Percentiles rank a stretch among this genome's conserved stretches.
Evolutionary conservation across 2,797 vertebrate species (phyloP).

Genomic region (Silurus aristotelis): DNA sequence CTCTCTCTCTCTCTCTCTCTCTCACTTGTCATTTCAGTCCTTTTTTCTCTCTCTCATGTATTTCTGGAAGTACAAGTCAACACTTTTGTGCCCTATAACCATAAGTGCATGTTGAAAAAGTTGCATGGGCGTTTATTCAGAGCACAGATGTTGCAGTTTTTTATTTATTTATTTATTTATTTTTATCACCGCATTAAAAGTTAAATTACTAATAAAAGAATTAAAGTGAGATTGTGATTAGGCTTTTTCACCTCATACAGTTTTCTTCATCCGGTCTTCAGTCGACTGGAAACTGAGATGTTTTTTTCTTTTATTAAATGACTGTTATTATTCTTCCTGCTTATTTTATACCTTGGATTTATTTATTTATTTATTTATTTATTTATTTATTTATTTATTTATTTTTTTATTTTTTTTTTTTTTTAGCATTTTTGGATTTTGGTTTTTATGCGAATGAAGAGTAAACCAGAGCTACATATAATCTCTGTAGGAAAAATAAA

Average conservation of each 20-base stretch:
- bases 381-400: background rate
- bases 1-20: background rate
- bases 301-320: background rate
- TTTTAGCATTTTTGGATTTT: background rate
- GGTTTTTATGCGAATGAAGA: background rate
- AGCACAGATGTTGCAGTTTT: background rate
- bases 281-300: background rate
- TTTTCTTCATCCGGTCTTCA: background rate
- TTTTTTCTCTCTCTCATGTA: background rate
- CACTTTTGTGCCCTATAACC: background rate
- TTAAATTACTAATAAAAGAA: background rate
- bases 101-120: background rate
- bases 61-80: constrained; percentile 14
- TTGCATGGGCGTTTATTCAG: background rate
- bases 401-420: background rate
- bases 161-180: background rate
- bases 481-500: too few species aligned
- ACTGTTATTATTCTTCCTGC: background rate
- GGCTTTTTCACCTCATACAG: background rate
- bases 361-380: background rate
- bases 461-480: background rate
- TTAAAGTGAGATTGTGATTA: background rate
- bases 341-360: background rate
- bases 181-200: background rate
- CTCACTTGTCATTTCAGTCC: constrained; percentile 9